A percentile compares a stretch with the other conserved stretches of the same genome.
Evolutionary conservation across 2,888 invertebrate species (phyloP).

Genomic region (Tinea pellionella): DNA sequence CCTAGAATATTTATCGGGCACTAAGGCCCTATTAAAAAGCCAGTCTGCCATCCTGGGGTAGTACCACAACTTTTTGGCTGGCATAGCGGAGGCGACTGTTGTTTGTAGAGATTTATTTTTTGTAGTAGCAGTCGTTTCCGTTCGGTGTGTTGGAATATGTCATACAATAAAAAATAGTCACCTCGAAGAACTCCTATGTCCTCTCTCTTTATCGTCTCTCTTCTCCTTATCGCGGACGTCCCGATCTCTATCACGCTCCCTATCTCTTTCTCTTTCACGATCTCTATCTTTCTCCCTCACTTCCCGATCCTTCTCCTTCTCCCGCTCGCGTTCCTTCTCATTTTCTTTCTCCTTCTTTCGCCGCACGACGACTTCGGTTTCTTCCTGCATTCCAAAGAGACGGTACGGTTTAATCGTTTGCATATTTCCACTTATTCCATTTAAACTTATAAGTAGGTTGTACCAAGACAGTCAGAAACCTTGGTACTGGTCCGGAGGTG

Average conservation of each 20-base stretch:
- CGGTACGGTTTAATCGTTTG: no score
- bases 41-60: no score
- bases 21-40: no score
- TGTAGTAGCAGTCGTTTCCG: no score
- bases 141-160: background rate
- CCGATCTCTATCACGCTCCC: slow-evolving; percentile 30
- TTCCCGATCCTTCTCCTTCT: slow-evolving; percentile 30
- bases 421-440: background rate
- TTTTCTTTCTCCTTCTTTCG: slow-evolving; percentile 44
- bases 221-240: slow-evolving; percentile 18
- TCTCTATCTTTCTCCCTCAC: slow-evolving; percentile 37
- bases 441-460: background rate
- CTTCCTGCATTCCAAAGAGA: slow-evolving; percentile 67
- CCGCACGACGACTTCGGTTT: slow-evolving; percentile 71
- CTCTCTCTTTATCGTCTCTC: slow-evolving; percentile 33
- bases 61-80: no score
- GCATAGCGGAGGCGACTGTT: no score
- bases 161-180: slow-evolving; percentile 13
- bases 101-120: no score
- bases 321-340: slow-evolving; percentile 29
- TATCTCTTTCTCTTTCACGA: slow-evolving; percentile 21
- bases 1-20: no score
- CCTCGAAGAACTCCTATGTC: slow-evolving; percentile 34
- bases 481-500: no score
- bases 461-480: no score